phyloP scores from a whole-genome alignment of 2,888 invertebrate genomes.

The Poecilus cupreus region DNA sequence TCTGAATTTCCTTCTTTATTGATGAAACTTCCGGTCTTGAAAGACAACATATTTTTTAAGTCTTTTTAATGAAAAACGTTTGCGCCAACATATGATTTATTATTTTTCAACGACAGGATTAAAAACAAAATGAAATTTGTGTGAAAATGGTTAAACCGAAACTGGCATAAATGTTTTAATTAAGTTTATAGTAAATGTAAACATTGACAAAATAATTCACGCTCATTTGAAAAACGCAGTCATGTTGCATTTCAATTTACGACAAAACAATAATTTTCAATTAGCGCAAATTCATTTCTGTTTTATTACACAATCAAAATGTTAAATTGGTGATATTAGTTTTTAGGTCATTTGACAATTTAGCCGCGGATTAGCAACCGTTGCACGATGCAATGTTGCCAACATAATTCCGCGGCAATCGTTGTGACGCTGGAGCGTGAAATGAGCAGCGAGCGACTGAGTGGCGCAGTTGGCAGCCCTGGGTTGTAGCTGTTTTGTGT shows the following conservation, averaged over 20 bases:
- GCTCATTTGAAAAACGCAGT: not conserved
- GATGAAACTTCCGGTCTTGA: no score
- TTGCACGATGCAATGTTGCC: not conserved
- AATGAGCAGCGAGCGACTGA: not conserved
- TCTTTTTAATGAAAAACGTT: no score
- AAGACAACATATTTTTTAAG: no score
- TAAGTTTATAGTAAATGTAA: not conserved
- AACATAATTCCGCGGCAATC: not conserved
- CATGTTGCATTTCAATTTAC: conserved; percentile 5
- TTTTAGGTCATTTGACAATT: not conserved
- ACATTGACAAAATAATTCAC: not conserved
- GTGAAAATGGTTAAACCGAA: not conserved
- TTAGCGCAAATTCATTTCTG: conserved; percentile 11
- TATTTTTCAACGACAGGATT: no score
- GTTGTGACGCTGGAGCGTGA: conserved; percentile 38
- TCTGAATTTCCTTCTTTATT: no score
- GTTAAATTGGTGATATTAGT: not conserved
- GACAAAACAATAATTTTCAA: conserved; percentile 3
- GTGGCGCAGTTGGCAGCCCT: conserved; percentile 13
- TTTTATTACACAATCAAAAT: no score
- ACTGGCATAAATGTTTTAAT: not conserved
- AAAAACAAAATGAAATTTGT: no score
- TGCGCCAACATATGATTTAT: no score
- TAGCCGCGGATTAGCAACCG: no score
- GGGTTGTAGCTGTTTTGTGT: conserved; percentile 18